These are phyloP conservation scores for Celastrina argiolus DNA, from an alignment of 2,888 invertebrate genomes.

Conservation along the genomic window DNA sequence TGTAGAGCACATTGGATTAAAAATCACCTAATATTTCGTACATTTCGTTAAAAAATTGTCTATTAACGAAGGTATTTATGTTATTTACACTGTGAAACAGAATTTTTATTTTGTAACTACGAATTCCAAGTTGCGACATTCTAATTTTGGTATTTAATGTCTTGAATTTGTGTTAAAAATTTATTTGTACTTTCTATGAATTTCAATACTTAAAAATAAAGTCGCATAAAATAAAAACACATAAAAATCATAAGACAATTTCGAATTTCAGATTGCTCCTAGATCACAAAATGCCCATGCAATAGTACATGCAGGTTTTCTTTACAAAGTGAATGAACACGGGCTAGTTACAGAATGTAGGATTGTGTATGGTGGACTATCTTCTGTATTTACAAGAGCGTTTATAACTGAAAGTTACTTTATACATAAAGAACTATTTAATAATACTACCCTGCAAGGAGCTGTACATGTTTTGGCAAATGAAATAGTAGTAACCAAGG, in stretches of 20 bases:
- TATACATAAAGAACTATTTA: constrained; percentile 53
- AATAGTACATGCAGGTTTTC: constrained; percentile 85
- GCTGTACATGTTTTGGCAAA: constrained; percentile 73
- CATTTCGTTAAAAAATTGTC: no score
- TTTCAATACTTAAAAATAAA: no score
- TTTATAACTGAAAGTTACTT: constrained; percentile 73
- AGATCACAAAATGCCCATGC: constrained; percentile 86
- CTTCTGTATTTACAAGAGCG: constrained; percentile 76
- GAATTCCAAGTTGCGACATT: no score
- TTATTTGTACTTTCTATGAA: no score
- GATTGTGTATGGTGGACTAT: constrained; percentile 80
- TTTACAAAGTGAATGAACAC: constrained; percentile 72
- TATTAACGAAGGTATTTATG: no score
- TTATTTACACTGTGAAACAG: no score
- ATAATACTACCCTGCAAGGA: constrained; percentile 64
- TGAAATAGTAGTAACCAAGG: constrained; percentile 79
- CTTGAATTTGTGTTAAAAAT: no score
- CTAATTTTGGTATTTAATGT: no score
- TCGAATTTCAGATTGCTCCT: constrained; percentile 79
- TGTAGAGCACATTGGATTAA: no score
- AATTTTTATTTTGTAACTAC: no score
- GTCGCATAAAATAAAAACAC: no score
- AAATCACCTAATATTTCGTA: no score
- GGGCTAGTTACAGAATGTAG: constrained; percentile 61
- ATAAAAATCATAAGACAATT: not conserved